Evolutionary conservation across 2,113 vertebrate species (phyloP).

Genomic region (Lagopus muta): DNA sequence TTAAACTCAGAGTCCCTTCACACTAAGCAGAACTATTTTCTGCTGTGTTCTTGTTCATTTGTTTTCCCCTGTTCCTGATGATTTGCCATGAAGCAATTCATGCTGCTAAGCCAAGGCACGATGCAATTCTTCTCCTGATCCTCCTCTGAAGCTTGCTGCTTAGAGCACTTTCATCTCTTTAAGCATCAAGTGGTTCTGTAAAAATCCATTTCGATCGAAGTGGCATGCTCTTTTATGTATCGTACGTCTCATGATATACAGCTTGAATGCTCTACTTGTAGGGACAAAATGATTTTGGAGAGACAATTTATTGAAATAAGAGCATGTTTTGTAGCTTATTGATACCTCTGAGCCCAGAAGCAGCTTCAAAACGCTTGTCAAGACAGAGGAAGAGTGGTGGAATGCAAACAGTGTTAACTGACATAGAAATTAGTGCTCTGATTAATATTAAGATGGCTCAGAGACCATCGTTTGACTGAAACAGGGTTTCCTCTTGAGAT

Average conservation of each 20-base stretch:
- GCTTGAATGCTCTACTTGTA: neutral
- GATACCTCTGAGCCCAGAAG: neutral
- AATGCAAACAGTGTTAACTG: neutral
- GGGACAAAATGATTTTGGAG: constrained; percentile 6
- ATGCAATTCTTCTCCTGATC: neutral
- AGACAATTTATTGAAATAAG: constrained; percentile 9
- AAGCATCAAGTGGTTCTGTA: neutral
- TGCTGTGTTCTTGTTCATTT: neutral
- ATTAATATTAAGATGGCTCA: constrained; percentile 57
- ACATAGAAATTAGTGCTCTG: constrained; percentile 33
- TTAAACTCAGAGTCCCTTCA: neutral
- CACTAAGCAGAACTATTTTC: neutral
- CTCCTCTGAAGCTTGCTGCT: neutral
- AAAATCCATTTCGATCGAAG: neutral
- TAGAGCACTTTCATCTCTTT: neutral
- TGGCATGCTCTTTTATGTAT: neutral
- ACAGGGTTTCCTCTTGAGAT: constrained; percentile 60
- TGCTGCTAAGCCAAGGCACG: neutral
- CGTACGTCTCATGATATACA: neutral
- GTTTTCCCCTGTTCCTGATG: neutral
- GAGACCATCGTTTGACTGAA: constrained; percentile 28
- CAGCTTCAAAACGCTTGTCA: neutral
- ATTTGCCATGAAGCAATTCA: neutral
- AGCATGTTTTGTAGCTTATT: neutral
- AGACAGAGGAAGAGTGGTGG: neutral